Evolutionary conservation across 2,113 vertebrate species (phyloP), one percentile per base, ranked within the genome.

Genomic region (Chelonoidis abingdonii): DNA sequence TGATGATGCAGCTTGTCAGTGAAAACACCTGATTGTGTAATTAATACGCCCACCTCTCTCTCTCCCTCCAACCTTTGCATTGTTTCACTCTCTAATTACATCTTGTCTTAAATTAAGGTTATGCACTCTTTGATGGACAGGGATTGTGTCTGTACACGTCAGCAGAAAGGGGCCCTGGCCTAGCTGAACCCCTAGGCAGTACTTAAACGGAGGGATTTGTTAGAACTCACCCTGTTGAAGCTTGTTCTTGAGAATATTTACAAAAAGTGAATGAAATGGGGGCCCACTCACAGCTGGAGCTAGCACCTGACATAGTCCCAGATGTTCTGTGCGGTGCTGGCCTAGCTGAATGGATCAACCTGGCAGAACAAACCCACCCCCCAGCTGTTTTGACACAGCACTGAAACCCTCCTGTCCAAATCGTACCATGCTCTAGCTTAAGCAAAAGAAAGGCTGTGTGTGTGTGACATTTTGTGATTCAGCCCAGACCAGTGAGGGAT

Each of bases 231-330:
- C 10, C 57, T 13, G 27, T 27, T 10, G 27, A 59, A 29, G 57
- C 27, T 59, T 31, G 57, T 29, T 59, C 57, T 29, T 5, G 10
- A 59, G 57, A 31, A 13, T 57, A 57, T 59, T 59, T 59, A 27
- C 57, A 59, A 59, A 31, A 29, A 29, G 11, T 57, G 75, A 44
- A 44, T 31, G 44, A 27, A 49, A 19, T 2, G 25, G 25, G 76
- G 21, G 2, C 25, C 27, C 13, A 31, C 49, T 13, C 6, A 47
- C 76, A 49, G 27, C 4, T n/a, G 22, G 47, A 83, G 44, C 54
- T 0, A 0, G 49, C 0, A 0, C 24, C 50, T 5, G 7, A 35
- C 27, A 31, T 31, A 19, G 31, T 19, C 50, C 31, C 31, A 11
- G 19, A 59, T 53, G 79, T 35, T 6, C 79, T 24, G 29, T 0